Evolutionary conservation across 2,888 invertebrate genomes (phyloP), one percentile per base, ranked within the genome.

Genomic region (Noctua janthe): DNA sequence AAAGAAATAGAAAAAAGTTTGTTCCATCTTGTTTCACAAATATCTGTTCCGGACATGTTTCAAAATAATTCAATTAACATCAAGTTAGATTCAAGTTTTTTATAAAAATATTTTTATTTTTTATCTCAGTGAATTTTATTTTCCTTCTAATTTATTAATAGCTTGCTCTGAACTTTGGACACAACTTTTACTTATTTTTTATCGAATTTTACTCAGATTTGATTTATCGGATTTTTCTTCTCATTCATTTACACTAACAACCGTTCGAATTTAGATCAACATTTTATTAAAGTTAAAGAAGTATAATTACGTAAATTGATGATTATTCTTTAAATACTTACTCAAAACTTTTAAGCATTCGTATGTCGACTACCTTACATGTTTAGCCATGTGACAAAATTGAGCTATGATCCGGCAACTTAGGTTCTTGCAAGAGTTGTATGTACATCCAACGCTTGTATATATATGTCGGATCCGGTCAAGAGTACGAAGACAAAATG

Each of bases 41-140:
- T 76, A 76, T 67, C 43, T 81, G 64, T 6, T n/a, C 64, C 29
- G 59, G 83, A 20, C 66, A 74, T 69, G 13, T 71, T 76, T 51
- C 66, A 56, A 56, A 49, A 49, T 66, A 47, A 72, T 72, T 49
- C 77, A 81, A 43, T 43, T 11, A 70, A 39, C n/a, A 71, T 64
- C 56, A 75, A 82, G 29, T 82, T 54, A 6, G 8, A 66, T 39
- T 17, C 1, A 76, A 82, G n/a, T 49, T 80, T 67, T 39, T 35
- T 62, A 23, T 74, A 23, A 49, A 70, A 8, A 6, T 39, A 54
- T 23, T 54, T 23, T 20, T 54, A 11, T 47, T 56, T 66, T 56
- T 49, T 23, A 49, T 49, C 15, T 66, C 20, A 35, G n/a, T 20
- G 4, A 10, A 62, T 47, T 79, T 80, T 35, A 17, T 80, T n/a